These are phyloP conservation scores for Aurelia aurita DNA, from an alignment of 30 jellyfish, hydroid and myxozoan species.

Conservation along the genomic window DNA sequence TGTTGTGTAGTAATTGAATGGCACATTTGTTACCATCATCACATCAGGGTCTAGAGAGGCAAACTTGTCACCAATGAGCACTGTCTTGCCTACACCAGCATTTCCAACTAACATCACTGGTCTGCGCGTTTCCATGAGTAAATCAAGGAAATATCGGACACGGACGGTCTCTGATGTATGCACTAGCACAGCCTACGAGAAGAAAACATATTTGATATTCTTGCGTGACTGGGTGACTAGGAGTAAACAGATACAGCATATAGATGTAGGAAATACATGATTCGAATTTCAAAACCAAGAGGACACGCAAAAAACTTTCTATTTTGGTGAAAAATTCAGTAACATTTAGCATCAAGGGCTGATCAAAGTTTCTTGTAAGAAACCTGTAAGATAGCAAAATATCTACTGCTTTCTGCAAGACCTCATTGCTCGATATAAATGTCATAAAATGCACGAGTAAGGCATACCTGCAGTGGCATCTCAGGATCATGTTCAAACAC, in stretches of 20 bases:
- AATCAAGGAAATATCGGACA: constrained; percentile 90
- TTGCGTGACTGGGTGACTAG: too few relatives aligned
- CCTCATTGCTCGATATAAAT: too few relatives aligned
- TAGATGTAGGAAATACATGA: too few relatives aligned
- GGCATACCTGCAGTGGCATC: constrained; percentile 93
- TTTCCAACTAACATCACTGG: constrained; percentile 98
- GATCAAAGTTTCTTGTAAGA: too few relatives aligned
- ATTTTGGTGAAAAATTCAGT: too few relatives aligned
- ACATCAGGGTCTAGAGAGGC: constrained; percentile 96
- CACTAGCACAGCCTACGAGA: constrained; percentile 92
- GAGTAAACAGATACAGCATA: too few relatives aligned
- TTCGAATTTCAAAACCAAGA: too few relatives aligned
- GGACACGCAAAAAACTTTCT: too few relatives aligned
- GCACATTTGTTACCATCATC: constrained; percentile 95
- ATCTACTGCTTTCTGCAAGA: too few relatives aligned
- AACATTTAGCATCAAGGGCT: too few relatives aligned
- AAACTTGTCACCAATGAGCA: constrained; percentile 96
- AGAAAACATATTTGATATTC: too few relatives aligned
- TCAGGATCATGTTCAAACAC: constrained; percentile 94
- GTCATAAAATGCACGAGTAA: not conserved
- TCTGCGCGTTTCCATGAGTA: constrained; percentile 88
- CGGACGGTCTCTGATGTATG: constrained; percentile 98
- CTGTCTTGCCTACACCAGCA: constrained; percentile 99
- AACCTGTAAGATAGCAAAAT: too few relatives aligned
- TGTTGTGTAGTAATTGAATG: constrained; percentile 96